Percentiles rank a stretch among this genome's conserved stretches.
Evolutionary conservation across 2,113 vertebrate species (phyloP).

Genomic region (Holacanthus passer): DNA sequence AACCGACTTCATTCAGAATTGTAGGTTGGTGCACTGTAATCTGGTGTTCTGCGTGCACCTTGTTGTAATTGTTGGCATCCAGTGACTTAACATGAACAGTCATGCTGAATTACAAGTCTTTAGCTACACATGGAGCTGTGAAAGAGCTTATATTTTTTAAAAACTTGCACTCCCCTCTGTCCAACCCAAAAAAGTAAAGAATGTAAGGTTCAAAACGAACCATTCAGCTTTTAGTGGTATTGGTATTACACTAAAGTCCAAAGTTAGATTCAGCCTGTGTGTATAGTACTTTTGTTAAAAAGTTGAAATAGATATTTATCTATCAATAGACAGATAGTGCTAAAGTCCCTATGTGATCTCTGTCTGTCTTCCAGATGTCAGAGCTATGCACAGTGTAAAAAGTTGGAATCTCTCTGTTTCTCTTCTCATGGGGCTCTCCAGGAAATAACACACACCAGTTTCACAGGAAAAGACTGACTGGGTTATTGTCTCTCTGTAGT

Average conservation of each 20-base stretch:
- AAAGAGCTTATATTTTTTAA: background rate
- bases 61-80: constrained; percentile 22
- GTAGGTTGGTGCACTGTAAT: constrained; percentile 65
- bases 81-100: constrained; percentile 36
- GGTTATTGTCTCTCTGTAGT: background rate
- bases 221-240: background rate
- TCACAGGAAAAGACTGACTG: background rate
- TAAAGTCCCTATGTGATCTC: no score
- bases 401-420: background rate
- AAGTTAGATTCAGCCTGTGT: background rate
- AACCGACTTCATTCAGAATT: constrained; percentile 28
- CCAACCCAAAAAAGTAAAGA: background rate
- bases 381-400: no score
- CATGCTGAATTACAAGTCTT: constrained; percentile 18
- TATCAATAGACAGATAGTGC: no score
- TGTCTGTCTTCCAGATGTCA: no score
- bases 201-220: background rate
- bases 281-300: background rate
- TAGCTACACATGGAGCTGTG: background rate
- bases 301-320: no score
- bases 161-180: background rate
- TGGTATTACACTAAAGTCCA: background rate
- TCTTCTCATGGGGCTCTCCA: background rate
- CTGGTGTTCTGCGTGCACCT: constrained; percentile 16
- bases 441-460: background rate